phyloP scores from a whole-genome alignment of 2,113 vertebrate genomes.

The Ageneiosus marmoratus region DNA sequence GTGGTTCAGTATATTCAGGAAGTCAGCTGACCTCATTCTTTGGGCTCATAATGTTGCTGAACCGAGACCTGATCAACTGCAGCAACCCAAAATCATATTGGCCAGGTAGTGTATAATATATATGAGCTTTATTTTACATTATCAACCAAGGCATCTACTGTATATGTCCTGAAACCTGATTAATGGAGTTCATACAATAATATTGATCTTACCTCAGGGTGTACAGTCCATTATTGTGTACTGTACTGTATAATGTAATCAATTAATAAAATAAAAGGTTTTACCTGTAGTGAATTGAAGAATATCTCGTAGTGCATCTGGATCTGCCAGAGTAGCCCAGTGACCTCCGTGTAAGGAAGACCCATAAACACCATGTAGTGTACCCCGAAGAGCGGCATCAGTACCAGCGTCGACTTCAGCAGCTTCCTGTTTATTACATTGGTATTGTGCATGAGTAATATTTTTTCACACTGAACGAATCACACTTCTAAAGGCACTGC shows the following conservation, averaged over 20 bases:
- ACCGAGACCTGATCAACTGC: too few relatives aligned
- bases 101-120: too few relatives aligned
- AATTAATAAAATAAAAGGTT: not conserved
- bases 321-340: slow-evolving; percentile 78
- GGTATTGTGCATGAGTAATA: too few relatives aligned
- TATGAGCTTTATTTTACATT: too few relatives aligned
- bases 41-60: too few relatives aligned
- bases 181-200: not conserved
- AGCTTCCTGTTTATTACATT: slow-evolving; percentile 82
- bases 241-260: not conserved
- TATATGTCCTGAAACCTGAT: not conserved
- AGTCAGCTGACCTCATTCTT: too few relatives aligned
- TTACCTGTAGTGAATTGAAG: slow-evolving; percentile 83
- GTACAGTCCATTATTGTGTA: not conserved
- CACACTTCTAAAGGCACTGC: too few relatives aligned
- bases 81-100: too few relatives aligned
- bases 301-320: slow-evolving; percentile 88
- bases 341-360: slow-evolving; percentile 80
- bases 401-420: slow-evolving; percentile 79
- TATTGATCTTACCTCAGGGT: not conserved
- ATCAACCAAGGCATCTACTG: too few relatives aligned
- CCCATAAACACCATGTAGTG: slow-evolving; percentile 85
- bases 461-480: too few relatives aligned
- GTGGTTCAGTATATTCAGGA: too few relatives aligned
- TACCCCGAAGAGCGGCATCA: slow-evolving; percentile 83